phyloP scores from a whole-genome alignment of 2,888 invertebrate genomes.

The Leptogaster cylindrica region DNA sequence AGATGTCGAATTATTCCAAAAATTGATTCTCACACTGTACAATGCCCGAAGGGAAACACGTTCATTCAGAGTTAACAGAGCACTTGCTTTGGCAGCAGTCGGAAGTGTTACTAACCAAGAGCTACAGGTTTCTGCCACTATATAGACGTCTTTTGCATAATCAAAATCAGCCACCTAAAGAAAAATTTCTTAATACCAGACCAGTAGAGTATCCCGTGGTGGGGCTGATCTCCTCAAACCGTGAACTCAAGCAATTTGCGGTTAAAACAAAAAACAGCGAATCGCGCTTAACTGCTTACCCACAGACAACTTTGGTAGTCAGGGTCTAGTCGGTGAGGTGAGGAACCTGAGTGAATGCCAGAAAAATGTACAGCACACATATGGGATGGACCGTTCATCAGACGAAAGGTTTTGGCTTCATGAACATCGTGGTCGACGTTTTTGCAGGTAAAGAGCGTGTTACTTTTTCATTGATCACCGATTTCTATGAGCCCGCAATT shows the following conservation, averaged over 20 bases:
- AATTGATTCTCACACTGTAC: background rate
- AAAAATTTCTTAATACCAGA: conserved; percentile 29
- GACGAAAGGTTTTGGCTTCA: too few relatives aligned
- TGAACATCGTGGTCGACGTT: too few relatives aligned
- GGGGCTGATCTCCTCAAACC: background rate
- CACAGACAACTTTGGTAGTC: conserved; percentile 26
- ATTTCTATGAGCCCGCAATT: too few relatives aligned
- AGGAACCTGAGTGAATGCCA: too few relatives aligned
- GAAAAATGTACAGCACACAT: too few relatives aligned
- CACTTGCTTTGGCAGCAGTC: conserved; percentile 2
- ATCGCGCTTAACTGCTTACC: conserved; percentile 29
- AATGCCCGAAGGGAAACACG: background rate
- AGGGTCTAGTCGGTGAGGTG: too few relatives aligned
- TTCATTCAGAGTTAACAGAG: background rate
- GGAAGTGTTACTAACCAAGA: conserved; percentile 15
- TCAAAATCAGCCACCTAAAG: conserved; percentile 23
- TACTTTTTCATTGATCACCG: too few relatives aligned
- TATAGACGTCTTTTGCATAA: conserved; percentile 39
- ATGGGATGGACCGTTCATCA: too few relatives aligned
- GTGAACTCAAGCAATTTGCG: background rate
- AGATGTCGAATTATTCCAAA: background rate
- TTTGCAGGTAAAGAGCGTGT: too few relatives aligned
- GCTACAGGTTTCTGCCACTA: conserved; percentile 11
- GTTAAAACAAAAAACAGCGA: background rate
- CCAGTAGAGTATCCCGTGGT: background rate